Evolutionary conservation across 2,797 vertebrate genomes (phyloP).

Genomic region (Leucoraja ocellata): DNA sequence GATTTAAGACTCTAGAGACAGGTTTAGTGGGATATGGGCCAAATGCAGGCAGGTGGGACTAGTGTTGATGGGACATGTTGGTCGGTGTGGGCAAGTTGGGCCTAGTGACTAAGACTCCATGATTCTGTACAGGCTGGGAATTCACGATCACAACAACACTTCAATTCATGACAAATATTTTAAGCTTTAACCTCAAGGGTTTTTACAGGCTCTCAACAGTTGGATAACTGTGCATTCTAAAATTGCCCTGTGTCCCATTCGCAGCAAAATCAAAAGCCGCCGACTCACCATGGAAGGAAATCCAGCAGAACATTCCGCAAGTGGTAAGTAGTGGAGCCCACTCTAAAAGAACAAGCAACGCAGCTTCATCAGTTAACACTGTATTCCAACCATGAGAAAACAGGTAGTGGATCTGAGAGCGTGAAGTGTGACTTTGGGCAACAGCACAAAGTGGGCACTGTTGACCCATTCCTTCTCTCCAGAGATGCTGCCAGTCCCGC

Average conservation of each 20-base stretch:
- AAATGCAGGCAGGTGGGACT: no score
- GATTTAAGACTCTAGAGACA: no score
- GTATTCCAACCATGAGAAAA: background rate
- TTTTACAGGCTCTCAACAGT: no score
- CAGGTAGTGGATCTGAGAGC: background rate
- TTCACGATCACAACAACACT: no score
- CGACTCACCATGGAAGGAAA: slow-evolving; percentile 18
- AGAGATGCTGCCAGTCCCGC: no score
- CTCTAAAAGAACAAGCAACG: background rate
- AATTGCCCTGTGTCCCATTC: background rate
- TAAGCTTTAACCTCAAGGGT: no score
- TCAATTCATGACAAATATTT: background rate
- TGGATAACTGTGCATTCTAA: background rate
- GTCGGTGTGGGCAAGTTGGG: no score
- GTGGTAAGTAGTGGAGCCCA: background rate
- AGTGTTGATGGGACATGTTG: no score
- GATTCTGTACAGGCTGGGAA: background rate
- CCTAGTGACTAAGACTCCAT: no score
- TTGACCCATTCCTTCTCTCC: no score
- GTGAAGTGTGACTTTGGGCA: background rate
- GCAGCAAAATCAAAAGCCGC: background rate
- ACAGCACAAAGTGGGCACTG: background rate
- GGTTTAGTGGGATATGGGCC: no score
- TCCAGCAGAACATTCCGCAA: background rate
- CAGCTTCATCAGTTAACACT: background rate